Evolutionary conservation across 2,797 vertebrate species (phyloP), one percentile per base, ranked within the genome.

Genomic region (Labroides dimidiatus): DNA sequence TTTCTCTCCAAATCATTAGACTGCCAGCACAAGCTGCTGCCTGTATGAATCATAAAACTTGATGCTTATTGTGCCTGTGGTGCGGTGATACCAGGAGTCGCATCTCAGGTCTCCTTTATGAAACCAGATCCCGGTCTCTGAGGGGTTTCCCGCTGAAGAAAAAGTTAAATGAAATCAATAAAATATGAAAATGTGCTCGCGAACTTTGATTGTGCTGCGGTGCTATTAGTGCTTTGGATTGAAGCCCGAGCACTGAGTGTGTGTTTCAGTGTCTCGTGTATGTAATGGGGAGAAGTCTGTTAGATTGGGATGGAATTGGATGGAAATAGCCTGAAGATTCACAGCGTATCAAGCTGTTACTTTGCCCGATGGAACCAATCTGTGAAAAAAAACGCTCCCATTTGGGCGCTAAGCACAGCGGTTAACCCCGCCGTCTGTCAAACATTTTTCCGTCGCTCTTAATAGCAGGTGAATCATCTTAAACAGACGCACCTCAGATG

Each of bases 381-480:
- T 12, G 50, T 71, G 58, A 20, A 45, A 20, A 48, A n/a, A 78
- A 68, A 69, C 65, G 49, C 50, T 44, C 52, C 55, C 44, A 39
- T 72, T 72, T 56, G 56, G 44, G 37, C 39, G 1, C 47, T 36
- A 20, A 65, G 76, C 19, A 55, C 41, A 52, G 51, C 24, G 19
- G 48, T 74, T 72, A 71, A 66, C 19, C 47, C 75, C 64, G 60
- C 58, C 6, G 30, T 81, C 70, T 56, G 66, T 75, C 71, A 43
- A 82, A 72, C 48, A 58, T 78, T 58, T 72, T 48, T 80, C 70
- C 51, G 55, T 11, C 15, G 39, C 52, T 68, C 65, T 69, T 81
- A 76, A 85, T 62, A 76, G 79, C 73, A 45, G 69, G 69, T 76
- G 81, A 87, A 66, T 87, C 82, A 82, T 83, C 72, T 74, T 61